Conservation (phyloP, 2,113 vertebrate genomes). For the Mastomys coucha region DNA sequence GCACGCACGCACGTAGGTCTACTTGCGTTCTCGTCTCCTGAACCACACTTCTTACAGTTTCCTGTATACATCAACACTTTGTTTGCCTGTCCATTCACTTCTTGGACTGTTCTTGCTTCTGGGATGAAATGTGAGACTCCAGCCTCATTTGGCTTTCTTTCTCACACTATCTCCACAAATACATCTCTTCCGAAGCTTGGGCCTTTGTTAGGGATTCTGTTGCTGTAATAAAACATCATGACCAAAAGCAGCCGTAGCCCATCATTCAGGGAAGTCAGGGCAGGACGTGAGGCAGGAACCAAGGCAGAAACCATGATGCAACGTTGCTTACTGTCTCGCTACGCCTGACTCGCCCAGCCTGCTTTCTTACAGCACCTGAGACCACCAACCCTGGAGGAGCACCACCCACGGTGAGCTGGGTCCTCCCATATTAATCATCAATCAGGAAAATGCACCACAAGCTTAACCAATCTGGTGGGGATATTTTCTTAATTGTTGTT, state of each 20-base stretch:
- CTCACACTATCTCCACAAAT: not conserved
- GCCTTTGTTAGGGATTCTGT: not conserved
- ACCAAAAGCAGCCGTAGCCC: not conserved
- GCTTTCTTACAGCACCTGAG: not conserved
- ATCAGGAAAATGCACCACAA: not conserved
- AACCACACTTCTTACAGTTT: constrained; percentile 20
- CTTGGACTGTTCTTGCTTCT: not conserved
- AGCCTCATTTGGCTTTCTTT: not conserved
- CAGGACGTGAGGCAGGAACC: not conserved
- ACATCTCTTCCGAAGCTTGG: not conserved
- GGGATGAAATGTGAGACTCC: not conserved
- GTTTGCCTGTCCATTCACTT: not conserved
- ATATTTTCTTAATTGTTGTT: not conserved
- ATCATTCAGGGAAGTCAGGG: not conserved
- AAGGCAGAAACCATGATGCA: not conserved
- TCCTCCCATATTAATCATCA: not conserved
- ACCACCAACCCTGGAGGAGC: not conserved
- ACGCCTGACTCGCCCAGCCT: not conserved
- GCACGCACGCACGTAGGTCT: not conserved
- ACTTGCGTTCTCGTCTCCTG: not conserved
- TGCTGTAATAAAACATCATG: not conserved
- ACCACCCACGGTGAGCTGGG: not conserved
- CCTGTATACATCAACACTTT: not conserved
- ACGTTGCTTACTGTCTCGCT: not conserved
- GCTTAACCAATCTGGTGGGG: not conserved